Evolutionary conservation across 2,888 invertebrate genomes (phyloP), one percentile per base, ranked within the genome.

Genomic region (Eurois occulta): DNA sequence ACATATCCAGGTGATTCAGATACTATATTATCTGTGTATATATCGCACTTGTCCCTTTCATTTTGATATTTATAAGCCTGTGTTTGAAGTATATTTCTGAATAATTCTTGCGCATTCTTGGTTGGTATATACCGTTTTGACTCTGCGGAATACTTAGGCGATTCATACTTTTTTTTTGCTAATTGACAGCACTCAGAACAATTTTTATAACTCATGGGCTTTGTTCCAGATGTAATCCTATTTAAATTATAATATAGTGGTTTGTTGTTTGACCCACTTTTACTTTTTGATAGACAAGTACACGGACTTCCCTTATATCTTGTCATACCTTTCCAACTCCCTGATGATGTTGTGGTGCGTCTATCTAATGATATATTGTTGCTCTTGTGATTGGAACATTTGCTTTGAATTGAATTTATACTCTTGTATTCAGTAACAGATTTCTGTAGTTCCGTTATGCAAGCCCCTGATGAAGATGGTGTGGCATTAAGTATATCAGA

Each of bases 51-150:
- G 16, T 62, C n/a, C 8, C 28, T 35, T 48, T 65, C 78, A 48
- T 71, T 48, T 35, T 72, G 43, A 62, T 67, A 67, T 32, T 43
- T 52, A 32, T 72, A 52, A 35, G 35, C n/a, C 28, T n/a, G 62
- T 55, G 38, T 55, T 64, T 64, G n/a, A 41, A 64, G 24, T 48
- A 69, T 69, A 28, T 78, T 69, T 69, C 41, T 65, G 5, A 77
- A 83, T 65, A 80, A 48, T 16, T 65, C 78, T 69, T 77, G 78
- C 24, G 65, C 65, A 58, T 69, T 58, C 1, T 78, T 70, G 13
- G 41, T 60, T 35, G 65, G 64, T 28, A 35, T 58, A 41, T 77
- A 77, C 16, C 16, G 43, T 60, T 62, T 52, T n/a, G 52, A 16
- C 18, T 62, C 35, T 58, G n/a, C n/a, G 16, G 13, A 24, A 75